Base-by-base conservation (phyloP, 1,140 invertebrate species). In the Drosophila lacteicornis region DNA sequence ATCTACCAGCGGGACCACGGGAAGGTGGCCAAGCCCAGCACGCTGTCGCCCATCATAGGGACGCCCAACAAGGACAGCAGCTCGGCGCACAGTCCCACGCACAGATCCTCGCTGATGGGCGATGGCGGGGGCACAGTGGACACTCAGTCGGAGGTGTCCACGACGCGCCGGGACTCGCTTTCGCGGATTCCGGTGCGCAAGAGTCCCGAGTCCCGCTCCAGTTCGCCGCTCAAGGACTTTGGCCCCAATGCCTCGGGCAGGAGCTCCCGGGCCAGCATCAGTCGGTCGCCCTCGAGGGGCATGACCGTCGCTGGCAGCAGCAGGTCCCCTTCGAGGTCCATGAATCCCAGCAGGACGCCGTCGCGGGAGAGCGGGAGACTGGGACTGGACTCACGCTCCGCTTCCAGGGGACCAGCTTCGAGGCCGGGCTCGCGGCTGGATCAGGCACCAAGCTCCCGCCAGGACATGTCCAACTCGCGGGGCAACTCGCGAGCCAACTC, bases 61-160 rank as follows among this genome's bases (percentile, higher is more conserved):
- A 93, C 92, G 0, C 92, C 92, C 1, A 93, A 93, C 55, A 93
- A 92, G 75, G 92, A 93, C 7, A 84, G 80, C 33, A 91, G 87
- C 38, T 67, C 78, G 12, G 78, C 79, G 0, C 90, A 91, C 12
- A 92, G 91, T 80, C 88, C 91, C 7, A 49, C 77, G 9, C 85
- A 90, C 53, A 75, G 79, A 43, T 51, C 67, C 17, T 73, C 70
- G 11, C 3, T 74, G 38, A 27, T 59, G 17, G 67, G 67, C 25
- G 75, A 58, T 11, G 66, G 33, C 2, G 33, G 62, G 4, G 36
- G 51, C 13, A 55, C 51, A 7, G n/a, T 55, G 70, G 36, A 80
- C 49, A 12, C 47, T 56, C 8, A 40, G 11, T 91, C 91, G 0
- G 90, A 92, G 58, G 27, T 79, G 2, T 91, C 82, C 0, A 71